phyloP scores from a whole-genome alignment of 1,140 invertebrate genomes.

The Chionoecetes opilio region DNA sequence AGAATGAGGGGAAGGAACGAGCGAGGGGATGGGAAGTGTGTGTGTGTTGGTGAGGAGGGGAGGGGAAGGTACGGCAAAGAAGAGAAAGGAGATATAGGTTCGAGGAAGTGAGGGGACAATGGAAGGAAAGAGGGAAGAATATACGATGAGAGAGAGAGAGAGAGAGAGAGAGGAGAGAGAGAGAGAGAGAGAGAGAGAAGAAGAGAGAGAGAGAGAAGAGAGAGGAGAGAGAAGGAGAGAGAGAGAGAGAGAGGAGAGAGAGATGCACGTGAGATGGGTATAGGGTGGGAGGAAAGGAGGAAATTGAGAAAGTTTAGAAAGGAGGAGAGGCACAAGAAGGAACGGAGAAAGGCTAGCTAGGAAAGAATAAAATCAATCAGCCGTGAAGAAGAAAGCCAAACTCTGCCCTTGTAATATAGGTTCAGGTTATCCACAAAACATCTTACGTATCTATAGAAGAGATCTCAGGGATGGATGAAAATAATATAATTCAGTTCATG shows the following conservation, averaged over 20 bases:
- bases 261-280: not conserved
- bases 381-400: too few relatives aligned
- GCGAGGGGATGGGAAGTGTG: not conserved
- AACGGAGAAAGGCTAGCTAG: too few relatives aligned
- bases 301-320: not conserved
- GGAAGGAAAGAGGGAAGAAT: not conserved
- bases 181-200: not conserved
- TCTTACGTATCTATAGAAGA: too few relatives aligned
- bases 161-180: too few relatives aligned
- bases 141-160: not conserved
- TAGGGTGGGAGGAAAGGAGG: not conserved
- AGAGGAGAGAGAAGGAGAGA: not conserved
- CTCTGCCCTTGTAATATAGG: too few relatives aligned
- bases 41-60: conserved; percentile 37
- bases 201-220: not conserved
- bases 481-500: too few relatives aligned
- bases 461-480: too few relatives aligned
- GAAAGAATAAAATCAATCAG: too few relatives aligned
- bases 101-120: not conserved
- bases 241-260: not conserved
- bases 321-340: not conserved
- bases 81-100: not conserved
- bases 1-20: not conserved
- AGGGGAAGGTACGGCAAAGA: not conserved
- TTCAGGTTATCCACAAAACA: too few relatives aligned